Base-by-base conservation (phyloP, 1,140 invertebrate genomes). In the Calycopis cecrops region DNA sequence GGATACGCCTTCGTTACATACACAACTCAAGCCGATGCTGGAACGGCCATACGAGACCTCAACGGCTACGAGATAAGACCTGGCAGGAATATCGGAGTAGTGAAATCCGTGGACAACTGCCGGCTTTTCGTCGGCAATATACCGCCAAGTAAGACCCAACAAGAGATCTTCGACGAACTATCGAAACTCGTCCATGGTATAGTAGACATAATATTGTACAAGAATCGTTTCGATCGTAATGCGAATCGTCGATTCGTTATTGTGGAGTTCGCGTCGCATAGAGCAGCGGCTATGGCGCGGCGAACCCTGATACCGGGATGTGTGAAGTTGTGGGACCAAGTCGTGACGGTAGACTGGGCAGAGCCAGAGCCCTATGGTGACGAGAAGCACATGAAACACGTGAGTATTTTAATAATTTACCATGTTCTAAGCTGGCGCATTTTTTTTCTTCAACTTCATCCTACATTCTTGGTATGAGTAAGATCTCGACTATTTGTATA, bases 181-280 rank as follows among this genome's bases (percentile, higher is more conserved):
- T 85, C 82, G 0, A 91, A 92, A 69, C 80, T 93, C 1, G 92
- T 95, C 0, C 89, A 92, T 1, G 94, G 92, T 3, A 76, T 86
- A 6, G 80, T 87, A 0, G 89, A 94, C 62, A 91, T 96, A 3
- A 96, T 96, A 56, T 77, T 95, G n/a, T 96, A 96, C 75, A 92
- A 91, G 1, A 89, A 88, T 44, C 81, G 84, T n/a, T 76, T 81
- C 17, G 90, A 95, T 69, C 91, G 91, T 50, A 85, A 84, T 0
- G 88, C 92, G 55, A 96, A 95, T 79, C 82, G 95, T 16, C 95
- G 95, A 0, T 97, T 95, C 76, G 94, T 94, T 9, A 97, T 97
- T 75, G 93, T 96, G n/a, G 95, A 97, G 73, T 97, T 96, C 68
- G 90, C 91, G 44, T 92, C 89, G 64, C 96, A 97, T 70, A 88